These are phyloP conservation scores for Lasaia peninsularis DNA, from an alignment of 1,140 invertebrate species.

Conservation along the genomic window DNA sequence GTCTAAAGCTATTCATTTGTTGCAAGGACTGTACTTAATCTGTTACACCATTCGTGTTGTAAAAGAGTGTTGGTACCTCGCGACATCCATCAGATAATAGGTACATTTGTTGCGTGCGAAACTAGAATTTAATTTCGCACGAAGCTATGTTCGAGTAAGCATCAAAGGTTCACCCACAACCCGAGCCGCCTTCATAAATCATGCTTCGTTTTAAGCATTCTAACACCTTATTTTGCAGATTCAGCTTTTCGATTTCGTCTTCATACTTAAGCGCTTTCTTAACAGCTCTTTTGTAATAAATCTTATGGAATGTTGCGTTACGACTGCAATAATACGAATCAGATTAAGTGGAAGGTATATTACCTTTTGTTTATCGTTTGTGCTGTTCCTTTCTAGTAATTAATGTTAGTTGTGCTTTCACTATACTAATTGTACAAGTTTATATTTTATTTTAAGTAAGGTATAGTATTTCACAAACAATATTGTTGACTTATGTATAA, in stretches of 20 bases:
- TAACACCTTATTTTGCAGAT: constrained; percentile 64
- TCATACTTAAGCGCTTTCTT: constrained; percentile 47
- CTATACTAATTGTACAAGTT: constrained; percentile 29
- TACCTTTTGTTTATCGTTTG: constrained; percentile 57
- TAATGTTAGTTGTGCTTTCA: constrained; percentile 42
- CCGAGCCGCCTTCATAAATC: constrained; percentile 59
- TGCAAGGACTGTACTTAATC: neutral
- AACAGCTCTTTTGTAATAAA: constrained; percentile 68
- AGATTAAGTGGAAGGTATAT: constrained; percentile 59
- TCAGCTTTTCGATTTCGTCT: constrained; percentile 43
- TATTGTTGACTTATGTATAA: no score
- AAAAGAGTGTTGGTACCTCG: constrained; percentile 21
- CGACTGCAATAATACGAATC: constrained; percentile 66
- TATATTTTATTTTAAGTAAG: no score
- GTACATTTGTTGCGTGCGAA: constrained; percentile 75
- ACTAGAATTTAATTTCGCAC: constrained; percentile 74
- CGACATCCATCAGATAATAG: constrained; percentile 70
- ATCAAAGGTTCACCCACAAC: constrained; percentile 58
- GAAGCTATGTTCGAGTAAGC: constrained; percentile 60
- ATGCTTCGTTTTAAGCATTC: constrained; percentile 61
- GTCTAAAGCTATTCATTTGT: no score
- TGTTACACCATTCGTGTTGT: constrained; percentile 3
- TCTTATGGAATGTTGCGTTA: constrained; percentile 61
- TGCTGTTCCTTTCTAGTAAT: constrained; percentile 45
- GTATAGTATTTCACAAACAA: no score